Base-by-base conservation (phyloP, 1,140 invertebrate species). In the Probaryconus sp. region DNA sequence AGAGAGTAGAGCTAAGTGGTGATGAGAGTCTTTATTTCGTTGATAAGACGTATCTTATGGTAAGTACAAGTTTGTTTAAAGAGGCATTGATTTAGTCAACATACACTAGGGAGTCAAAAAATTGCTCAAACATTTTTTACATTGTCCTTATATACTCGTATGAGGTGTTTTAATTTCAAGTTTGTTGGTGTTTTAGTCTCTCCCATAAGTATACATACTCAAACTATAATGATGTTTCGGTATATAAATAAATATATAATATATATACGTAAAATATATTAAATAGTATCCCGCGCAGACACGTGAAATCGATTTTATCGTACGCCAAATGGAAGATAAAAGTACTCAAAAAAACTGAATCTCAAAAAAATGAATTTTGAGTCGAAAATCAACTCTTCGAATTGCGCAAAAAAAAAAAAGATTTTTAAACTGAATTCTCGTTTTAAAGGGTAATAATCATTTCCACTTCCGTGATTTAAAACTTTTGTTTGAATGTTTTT, bases 121-220 rank as follows among this genome's bases (percentile, higher is more conserved):
- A 70, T 76, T 76, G 72, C 65, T 76, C 65, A 76, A 76, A 70
- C 47, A 70, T 70, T 70, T 76, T 76, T 70, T 67, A 76, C 33
- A 60, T 53, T 43, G 47, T 35, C 55, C 51, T 65, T 61, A 61
- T 63, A 43, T 40, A 7, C 4, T 18, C 64, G 47, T 60, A 40
- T 45, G 28, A 14, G 16, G 24, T 53, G 26, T 6, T 61, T 50
- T 43, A 7, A 42, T 63, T 17, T 11, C 11, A 37, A 45, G 30
- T 76, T n/a, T 5, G 51, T 68, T 75, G 13, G 18, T 68, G 50
- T 75, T 75, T 56, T 64, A 75, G 50, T 75, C 71, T 68, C 71
- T 68, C 64, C 51, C 50, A 68, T 51, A 60, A 65, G 30, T 64
- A 68, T 35, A 63, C 56, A 74, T 74, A 65, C 53, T 74, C 56